Conservation (phyloP, 2,113 vertebrate genomes). For the rabbit (Oryctolagus cuniculus) region mOryCun1.1 NC_091434.1:3858001-3858500, state of each 20-base stretch:
- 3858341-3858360: background rate
- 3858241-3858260: slow-evolving; percentile 17
- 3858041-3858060: slow-evolving; percentile 88
- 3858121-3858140: slow-evolving; percentile 89
- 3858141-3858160: slow-evolving; percentile 86
- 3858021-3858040: slow-evolving; percentile 47
- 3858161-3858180: slow-evolving; percentile 92
- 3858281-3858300: slow-evolving; percentile 76
- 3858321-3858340: background rate
- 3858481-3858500: slow-evolving; percentile 67
- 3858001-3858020: background rate
- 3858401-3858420: background rate
- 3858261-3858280: slow-evolving; percentile 72
- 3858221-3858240: slow-evolving; percentile 68
- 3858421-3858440: background rate
- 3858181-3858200: slow-evolving; percentile 85
- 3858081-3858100: slow-evolving; percentile 90
- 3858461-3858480: background rate
- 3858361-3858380: no score
- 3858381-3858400: background rate
- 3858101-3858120: slow-evolving; percentile 89
- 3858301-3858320: no score
- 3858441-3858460: slow-evolving; percentile 73
- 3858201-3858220: slow-evolving; percentile 81
- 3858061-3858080: slow-evolving; percentile 86